phyloP scores from a whole-genome alignment of 2,113 vertebrate species.

The Seriola dumerili region DNA sequence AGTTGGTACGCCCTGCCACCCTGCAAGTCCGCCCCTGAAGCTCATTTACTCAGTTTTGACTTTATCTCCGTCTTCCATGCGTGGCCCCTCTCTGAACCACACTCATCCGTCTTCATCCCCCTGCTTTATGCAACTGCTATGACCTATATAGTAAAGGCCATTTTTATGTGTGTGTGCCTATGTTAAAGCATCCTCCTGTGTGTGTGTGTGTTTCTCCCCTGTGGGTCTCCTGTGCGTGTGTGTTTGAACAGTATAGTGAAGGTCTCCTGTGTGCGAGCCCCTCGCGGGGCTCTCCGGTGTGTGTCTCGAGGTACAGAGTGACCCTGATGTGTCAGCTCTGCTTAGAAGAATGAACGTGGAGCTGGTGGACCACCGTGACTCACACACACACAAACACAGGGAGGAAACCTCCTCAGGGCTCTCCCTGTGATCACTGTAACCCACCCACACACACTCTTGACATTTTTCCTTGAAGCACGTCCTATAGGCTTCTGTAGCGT shows the following conservation, averaged over 20 bases:
- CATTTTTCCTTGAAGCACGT: constrained; percentile 62
- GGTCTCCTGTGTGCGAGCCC: constrained; percentile 55
- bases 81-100: not conserved
- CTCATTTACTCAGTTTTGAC: constrained; percentile 9
- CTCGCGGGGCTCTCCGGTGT: constrained; percentile 66
- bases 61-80: constrained; percentile 32
- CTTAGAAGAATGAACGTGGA: constrained; percentile 66
- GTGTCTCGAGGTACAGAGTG: constrained; percentile 74
- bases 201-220: constrained; percentile 7
- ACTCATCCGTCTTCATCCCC: constrained; percentile 22
- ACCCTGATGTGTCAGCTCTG: constrained; percentile 81
- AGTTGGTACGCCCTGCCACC: not conserved
- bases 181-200: constrained; percentile 15
- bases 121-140: constrained; percentile 54
- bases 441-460: constrained; percentile 52
- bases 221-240: constrained; percentile 49
- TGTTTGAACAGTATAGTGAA: constrained; percentile 51
- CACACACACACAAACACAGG: constrained; percentile 22
- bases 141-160: constrained; percentile 76
- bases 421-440: constrained; percentile 49
- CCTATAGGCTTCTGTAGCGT: constrained; percentile 52
- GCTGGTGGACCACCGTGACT: constrained; percentile 73
- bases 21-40: not conserved
- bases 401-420: constrained; percentile 47
- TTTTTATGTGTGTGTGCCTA: not conserved